Evolutionary conservation across 2,113 vertebrate genomes (phyloP).

Genomic region (Onychostoma macrolepis): DNA sequence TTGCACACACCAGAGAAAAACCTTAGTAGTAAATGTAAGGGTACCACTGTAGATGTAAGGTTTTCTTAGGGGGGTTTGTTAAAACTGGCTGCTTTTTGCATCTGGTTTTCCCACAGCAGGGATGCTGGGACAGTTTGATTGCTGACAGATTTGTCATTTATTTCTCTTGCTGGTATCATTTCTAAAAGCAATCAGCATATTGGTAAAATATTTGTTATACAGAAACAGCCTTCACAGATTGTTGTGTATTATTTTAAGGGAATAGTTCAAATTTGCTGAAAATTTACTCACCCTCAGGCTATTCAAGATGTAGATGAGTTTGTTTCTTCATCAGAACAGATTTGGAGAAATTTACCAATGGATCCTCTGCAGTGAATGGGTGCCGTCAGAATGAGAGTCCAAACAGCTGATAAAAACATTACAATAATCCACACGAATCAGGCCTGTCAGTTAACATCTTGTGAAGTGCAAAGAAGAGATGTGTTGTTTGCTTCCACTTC

Average conservation of each 20-base stretch:
- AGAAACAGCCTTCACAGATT: background rate
- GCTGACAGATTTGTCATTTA: background rate
- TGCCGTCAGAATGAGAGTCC: background rate
- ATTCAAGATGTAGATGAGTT: too few relatives aligned
- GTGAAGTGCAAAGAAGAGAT: too few relatives aligned
- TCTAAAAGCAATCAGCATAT: background rate
- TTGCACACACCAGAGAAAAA: background rate
- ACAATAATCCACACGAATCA: background rate
- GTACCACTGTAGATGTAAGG: background rate
- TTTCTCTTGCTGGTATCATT: background rate
- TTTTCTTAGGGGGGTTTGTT: background rate
- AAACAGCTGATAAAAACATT: background rate
- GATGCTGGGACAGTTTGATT: background rate
- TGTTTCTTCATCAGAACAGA: background rate
- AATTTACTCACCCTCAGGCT: background rate
- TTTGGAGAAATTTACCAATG: background rate
- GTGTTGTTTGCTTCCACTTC: background rate
- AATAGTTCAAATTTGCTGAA: background rate
- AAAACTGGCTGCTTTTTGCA: background rate
- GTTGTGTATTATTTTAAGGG: background rate
- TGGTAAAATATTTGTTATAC: background rate
- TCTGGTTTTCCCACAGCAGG: background rate
- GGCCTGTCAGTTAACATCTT: background rate
- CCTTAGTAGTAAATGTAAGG: background rate
- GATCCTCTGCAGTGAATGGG: background rate